Conservation (phyloP, 1,140 invertebrate species). For the Samia ricini region DNA sequence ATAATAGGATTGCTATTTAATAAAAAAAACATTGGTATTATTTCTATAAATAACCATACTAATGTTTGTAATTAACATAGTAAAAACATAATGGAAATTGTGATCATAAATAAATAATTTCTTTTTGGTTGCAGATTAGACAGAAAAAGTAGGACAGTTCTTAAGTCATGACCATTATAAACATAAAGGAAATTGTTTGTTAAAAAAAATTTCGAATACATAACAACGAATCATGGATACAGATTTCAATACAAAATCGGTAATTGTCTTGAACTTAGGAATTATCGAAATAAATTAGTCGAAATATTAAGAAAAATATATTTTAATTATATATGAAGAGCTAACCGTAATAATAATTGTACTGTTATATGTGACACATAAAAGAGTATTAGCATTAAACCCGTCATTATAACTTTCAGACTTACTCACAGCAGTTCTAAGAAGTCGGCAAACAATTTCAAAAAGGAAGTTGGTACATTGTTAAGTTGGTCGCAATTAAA, state of each 20-base stretch:
- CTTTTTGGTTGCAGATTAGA: too few species aligned
- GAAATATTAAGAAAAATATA: background rate
- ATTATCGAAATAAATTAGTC: background rate
- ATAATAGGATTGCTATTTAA: background rate
- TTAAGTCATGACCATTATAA: too few species aligned
- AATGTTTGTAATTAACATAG: background rate
- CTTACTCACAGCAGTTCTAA: slow-evolving; percentile 21
- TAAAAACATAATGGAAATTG: background rate
- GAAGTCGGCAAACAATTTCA: slow-evolving; percentile 22
- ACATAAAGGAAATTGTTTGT: too few species aligned
- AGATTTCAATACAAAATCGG: too few species aligned
- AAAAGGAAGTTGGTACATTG: slow-evolving; percentile 20
- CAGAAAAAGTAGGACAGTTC: too few species aligned
- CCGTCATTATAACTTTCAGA: background rate
- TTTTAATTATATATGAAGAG: too few species aligned
- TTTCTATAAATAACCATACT: background rate
- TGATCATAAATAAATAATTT: too few species aligned
- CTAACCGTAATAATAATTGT: background rate
- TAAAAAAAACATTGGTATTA: background rate
- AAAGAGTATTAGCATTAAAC: background rate
- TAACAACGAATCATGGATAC: too few species aligned
- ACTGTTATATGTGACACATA: background rate
- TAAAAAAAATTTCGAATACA: too few species aligned
- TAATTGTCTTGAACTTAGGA: background rate
- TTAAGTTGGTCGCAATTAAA: slow-evolving; percentile 21